Base-by-base conservation (phyloP, 2,797 vertebrate genomes). In the Sardinella longiceps region DNA sequence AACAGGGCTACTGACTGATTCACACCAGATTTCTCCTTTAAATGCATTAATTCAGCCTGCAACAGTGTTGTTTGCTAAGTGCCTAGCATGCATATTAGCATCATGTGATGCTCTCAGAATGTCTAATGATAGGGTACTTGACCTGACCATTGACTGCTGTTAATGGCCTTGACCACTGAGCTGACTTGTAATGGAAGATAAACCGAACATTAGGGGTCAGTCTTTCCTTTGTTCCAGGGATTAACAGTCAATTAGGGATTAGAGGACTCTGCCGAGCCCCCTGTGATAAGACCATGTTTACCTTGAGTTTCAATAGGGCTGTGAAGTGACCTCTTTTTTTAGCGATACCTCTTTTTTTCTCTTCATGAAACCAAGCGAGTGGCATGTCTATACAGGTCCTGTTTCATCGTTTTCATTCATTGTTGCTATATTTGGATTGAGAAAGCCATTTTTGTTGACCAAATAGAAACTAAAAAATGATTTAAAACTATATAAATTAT, bases 211-310 rank as follows among this genome's bases (percentile, higher is more conserved):
- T 43, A 77, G 70, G 33, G 39, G 70, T 20, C 18, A 77, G 37
- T 77, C 70, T 20, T 39, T 43, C 70, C 18, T 43, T 77, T 77
- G 70, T 77, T 43, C 14, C 14, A 33, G 15, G 63, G 63, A 37
- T 70, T 33, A 70, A 70, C 5, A 77, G 70, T 77, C 70, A 77
- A 43, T 43, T 77, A 77, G 70, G 70, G 70, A 20, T 77, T 77
- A 43, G 18, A 37, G 20, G 70, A 77, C 70, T 77, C 5, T 77
- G 37, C 7, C 9, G 9, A 39, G 33, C 33, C 33, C 70, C 15
- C 7, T 7, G 3, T 39, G 70, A 43, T 77, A 77, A 43, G 18
- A 37, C 70, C 20, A 20, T 77, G 28, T 70, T 30, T 70, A 25
- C 9, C 3, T 74, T 18, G 4, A 28, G 15, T 77, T 77, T 77